Evolutionary conservation across 2,113 vertebrate genomes (phyloP).

Genomic region (Rhinogobius similis): DNA sequence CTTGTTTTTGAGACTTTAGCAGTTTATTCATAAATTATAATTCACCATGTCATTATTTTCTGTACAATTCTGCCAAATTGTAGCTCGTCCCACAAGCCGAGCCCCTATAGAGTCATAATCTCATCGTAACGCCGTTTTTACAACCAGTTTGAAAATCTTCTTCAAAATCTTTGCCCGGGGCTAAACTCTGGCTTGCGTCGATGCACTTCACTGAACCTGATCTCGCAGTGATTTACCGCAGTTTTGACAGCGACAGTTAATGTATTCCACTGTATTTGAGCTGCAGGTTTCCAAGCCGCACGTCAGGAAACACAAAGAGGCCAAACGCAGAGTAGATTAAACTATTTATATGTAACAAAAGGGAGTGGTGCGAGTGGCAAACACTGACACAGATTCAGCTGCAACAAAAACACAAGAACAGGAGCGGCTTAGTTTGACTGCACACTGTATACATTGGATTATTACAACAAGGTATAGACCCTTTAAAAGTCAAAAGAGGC

Average conservation of each 20-base stretch:
- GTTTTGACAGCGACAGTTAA: not conserved
- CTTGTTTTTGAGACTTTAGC: no score
- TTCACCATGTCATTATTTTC: no score
- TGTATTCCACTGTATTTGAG: not conserved
- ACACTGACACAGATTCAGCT: not conserved
- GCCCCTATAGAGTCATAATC: not conserved
- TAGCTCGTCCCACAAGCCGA: no score
- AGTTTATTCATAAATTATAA: no score
- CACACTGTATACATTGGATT: not conserved
- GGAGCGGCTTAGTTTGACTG: not conserved
- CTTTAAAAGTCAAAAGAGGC: no score
- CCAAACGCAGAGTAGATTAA: not conserved
- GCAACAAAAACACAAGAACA: not conserved
- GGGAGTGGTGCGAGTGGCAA: not conserved
- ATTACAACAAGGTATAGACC: not conserved
- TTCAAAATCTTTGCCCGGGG: not conserved
- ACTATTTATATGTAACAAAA: not conserved
- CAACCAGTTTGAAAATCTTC: not conserved
- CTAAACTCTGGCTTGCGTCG: not conserved
- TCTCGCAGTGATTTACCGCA: not conserved
- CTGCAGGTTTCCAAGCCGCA: not conserved
- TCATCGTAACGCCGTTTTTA: not conserved
- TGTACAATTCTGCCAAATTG: no score
- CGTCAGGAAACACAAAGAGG: not conserved
- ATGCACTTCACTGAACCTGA: not conserved